Percentiles rank a stretch among this genome's conserved stretches.
phyloP scores from a whole-genome alignment of 1,140 invertebrate species.

The Rhopalosiphum padi region DNA sequence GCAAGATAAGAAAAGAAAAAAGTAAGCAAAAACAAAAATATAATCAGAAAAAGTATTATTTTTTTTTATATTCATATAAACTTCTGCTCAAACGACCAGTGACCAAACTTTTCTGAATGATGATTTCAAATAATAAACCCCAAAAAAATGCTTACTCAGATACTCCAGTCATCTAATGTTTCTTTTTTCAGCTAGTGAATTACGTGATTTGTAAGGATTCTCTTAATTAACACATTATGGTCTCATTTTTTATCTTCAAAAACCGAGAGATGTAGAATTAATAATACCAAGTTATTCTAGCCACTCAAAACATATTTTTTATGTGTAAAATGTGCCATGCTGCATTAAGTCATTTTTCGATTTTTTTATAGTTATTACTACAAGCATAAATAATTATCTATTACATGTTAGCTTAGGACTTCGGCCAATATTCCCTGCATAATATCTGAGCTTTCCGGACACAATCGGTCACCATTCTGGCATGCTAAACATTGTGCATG shows the following conservation, averaged over 20 bases:
- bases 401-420: too few relatives aligned
- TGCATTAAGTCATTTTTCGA: too few relatives aligned
- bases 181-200: neutral
- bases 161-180: neutral
- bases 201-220: neutral
- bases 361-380: too few relatives aligned
- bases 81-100: neutral
- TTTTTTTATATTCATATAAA: neutral
- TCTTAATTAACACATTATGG: neutral
- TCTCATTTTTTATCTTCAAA: neutral
- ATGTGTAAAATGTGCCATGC: neutral
- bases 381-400: too few relatives aligned
- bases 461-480: too few relatives aligned
- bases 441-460: too few relatives aligned
- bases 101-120: neutral
- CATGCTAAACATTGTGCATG: too few relatives aligned
- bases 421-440: too few relatives aligned
- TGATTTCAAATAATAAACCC: neutral
- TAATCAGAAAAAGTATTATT: neutral
- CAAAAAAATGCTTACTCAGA: neutral
- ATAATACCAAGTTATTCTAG: neutral
- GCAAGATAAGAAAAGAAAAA: neutral
- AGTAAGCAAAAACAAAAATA: neutral
- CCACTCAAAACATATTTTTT: too few relatives aligned
- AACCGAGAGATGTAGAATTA: neutral